Percentiles rank a stretch among this genome's conserved stretches.
Conservation (phyloP, 2,888 invertebrate species). For the Chrysolina haemoptera region DNA sequence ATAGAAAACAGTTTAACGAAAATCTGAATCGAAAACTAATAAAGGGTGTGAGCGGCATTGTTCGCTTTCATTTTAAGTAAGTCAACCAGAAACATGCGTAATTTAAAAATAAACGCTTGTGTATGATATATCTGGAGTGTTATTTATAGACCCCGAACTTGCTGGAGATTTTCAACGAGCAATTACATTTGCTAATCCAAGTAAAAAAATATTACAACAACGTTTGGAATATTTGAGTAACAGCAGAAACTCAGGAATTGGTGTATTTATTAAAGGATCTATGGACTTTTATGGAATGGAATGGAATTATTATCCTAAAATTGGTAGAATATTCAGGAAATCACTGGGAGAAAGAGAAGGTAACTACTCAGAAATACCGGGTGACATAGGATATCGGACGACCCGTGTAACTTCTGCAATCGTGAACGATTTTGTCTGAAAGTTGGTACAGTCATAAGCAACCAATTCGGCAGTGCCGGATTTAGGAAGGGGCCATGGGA, state of each 20-base stretch:
- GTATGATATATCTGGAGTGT: conserved; percentile 7
- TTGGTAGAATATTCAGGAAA: too few species aligned
- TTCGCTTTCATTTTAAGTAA: conserved; percentile 12
- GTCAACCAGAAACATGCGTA: conserved; percentile 15
- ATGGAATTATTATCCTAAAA: too few species aligned
- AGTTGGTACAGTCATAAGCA: too few species aligned
- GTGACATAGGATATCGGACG: too few species aligned
- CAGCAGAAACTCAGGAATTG: background rate
- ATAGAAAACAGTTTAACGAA: background rate
- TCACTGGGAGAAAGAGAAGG: too few species aligned
- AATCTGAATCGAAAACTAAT: background rate
- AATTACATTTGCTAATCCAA: conserved; percentile 14
- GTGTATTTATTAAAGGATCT: too few species aligned
- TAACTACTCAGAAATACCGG: too few species aligned
- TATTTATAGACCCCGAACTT: conserved; percentile 16
- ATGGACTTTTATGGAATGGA: too few species aligned
- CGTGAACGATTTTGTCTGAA: too few species aligned
- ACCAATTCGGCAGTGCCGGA: too few species aligned
- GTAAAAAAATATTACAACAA: background rate
- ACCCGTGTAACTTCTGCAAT: too few species aligned
- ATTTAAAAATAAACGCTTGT: conserved; percentile 8
- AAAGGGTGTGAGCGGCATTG: conserved; percentile 14
- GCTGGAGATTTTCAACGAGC: conserved; percentile 8
- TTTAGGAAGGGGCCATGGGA: too few species aligned
- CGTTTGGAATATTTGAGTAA: background rate